Base-by-base conservation (phyloP, 2,797 vertebrate genomes). In the Lithobates pipiens region DNA sequence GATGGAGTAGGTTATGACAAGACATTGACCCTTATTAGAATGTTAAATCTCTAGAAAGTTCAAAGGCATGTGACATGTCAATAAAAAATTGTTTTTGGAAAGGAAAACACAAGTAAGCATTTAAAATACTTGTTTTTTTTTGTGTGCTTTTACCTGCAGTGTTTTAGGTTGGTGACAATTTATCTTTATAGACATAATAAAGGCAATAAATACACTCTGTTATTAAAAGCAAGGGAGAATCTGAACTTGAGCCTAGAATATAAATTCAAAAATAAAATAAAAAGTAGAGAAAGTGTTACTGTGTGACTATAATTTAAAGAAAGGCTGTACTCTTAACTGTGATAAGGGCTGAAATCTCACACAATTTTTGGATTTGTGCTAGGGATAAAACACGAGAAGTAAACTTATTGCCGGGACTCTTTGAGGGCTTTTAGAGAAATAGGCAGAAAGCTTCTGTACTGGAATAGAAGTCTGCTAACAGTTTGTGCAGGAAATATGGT, bases 141-240 rank as follows among this genome's bases (percentile, higher is more conserved):
- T 44, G 10, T 44, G 10, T 44, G 42, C 42, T 44, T 10, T 44
- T 44, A 11, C 42, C 42, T 44, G 42, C 42, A 10, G 2, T 44
- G 2, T 44, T 10, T 44, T 44, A 44, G 2, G 42, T 44, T 44
- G 42, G 10, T 44, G 9, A 44, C 10, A 44, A 1, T 10, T 0
- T 44, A 10, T 44, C 42, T 11, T 44, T 44, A 44, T 10, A 44
- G 9, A 44, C 42, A 44, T 44, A 10, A 44, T 44, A 50, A 50
- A 50, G 10, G 15, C 13, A 50, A 50, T 15, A 50, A 50, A 50
- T 15, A 15, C 2, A 13, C 15, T 16, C 3, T 10, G 13, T 50
- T 16, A 50, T 11, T 16, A 89, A 90, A 18, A 34, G 85, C 89
- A 89, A 89, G 76, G 77, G 72, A 84, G 32, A 83, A 36, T 80